Percentiles rank a stretch among this genome's conserved stretches.
These are phyloP conservation scores for Elgaria multicarinata DNA, from an alignment of 2,113 vertebrate species.

Conservation along the genomic window DNA sequence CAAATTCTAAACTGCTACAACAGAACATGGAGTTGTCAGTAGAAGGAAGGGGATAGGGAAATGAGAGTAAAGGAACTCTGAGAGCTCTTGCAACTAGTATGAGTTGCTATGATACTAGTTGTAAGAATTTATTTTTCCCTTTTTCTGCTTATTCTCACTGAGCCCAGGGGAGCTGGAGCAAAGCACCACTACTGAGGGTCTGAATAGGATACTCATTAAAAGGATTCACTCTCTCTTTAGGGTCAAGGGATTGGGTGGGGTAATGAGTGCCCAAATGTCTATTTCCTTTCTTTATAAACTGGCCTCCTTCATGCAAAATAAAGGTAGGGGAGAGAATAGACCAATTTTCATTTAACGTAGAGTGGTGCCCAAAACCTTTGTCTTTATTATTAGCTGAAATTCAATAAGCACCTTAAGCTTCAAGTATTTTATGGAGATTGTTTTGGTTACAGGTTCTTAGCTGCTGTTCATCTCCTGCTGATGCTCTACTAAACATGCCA, in stretches of 20 bases:
- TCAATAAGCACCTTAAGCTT: conserved; percentile 32
- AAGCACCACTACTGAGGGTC: not conserved
- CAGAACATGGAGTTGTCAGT: not conserved
- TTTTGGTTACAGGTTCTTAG: conserved; percentile 59
- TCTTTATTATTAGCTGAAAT: conserved; percentile 12
- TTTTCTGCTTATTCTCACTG: conserved; percentile 4
- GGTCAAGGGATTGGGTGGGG: not conserved
- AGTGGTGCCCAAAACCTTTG: conserved; percentile 6
- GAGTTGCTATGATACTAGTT: conserved; percentile 34
- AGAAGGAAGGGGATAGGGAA: not conserved
- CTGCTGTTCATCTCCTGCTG: conserved; percentile 42
- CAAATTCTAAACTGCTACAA: not conserved
- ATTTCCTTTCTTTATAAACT: conserved; percentile 37
- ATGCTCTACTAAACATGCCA: conserved; percentile 46
- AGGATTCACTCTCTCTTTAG: not conserved
- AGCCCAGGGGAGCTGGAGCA: conserved; percentile 35
- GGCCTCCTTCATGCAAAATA: conserved; percentile 16
- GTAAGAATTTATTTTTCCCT: conserved; percentile 11
- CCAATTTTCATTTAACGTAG: conserved; percentile 25
- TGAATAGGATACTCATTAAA: conserved; percentile 44
- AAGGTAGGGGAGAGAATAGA: conserved; percentile 10
- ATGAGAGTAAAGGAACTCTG: not conserved
- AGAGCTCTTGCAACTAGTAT: not conserved
- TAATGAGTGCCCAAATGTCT: not conserved
- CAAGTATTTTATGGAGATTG: conserved; percentile 39